Base-by-base conservation (phyloP, 2,113 vertebrate species). In the Cyprinus carpio region DNA sequence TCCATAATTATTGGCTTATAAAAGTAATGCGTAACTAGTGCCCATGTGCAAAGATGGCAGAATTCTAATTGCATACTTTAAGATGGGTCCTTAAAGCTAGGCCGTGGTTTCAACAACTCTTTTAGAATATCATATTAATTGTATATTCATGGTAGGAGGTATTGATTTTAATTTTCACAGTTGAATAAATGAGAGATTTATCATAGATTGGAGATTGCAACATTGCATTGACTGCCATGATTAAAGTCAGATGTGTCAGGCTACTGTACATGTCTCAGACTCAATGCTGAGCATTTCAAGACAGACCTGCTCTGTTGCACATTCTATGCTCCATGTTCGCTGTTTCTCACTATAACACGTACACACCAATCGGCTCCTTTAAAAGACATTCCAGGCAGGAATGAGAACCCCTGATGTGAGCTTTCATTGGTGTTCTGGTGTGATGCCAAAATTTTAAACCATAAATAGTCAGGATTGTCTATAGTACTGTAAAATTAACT, bases 381-480 rank as follows among this genome's bases (percentile, higher is more conserved):
- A 51, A 62, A 74, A 81, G 40, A 43, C 77, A n/a, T 67, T 46
- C 18, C 43, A 85, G 69, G 84, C 67, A 40, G 72, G n/a, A 75
- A 74, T 51, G 54, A 74, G 37, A 75, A 80, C 27, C 13, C 51
- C 67, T 81, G 40, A 82, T 69, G 64, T 69, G 64, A 49, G 46
- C 34, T 69, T 82, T 67, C 27, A 82, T 58, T 54, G 23, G 43
- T 43, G 16, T 13, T 34, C 25, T 80, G 51, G 65, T 80, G 25
- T 43, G 78, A 72, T 85, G 76, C 76, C 84, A 80, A 72, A 67
- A 60, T 74, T 5, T 74, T 18, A 60, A 80, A 62, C 84, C 58
- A 43, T 85, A 69, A 80, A 72, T 31, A 80, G 65, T 77, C 20
- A 37, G 75, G 9, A 69, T 18, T 20, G 8, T 69, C 69, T 12